Evolutionary conservation across 23 tunicate genomes (phyloP), one percentile per base, ranked within the genome.

Genomic region (Diplosoma virens): DNA sequence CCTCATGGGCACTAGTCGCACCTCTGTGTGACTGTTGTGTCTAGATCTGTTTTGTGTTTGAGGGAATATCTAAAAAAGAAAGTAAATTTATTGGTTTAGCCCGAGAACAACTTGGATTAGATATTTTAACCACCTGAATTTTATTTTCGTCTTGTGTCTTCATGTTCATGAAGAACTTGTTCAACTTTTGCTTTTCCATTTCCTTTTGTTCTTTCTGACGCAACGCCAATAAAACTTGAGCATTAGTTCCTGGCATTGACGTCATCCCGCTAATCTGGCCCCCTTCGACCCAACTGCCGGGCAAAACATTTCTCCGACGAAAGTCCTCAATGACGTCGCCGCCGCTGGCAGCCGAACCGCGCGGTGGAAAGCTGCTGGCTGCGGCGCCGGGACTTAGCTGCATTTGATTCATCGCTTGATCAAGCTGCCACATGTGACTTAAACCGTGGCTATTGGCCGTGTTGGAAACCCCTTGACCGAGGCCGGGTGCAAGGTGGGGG

Each of bases 1-100:
- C 21, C 80, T 32, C 87, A 92, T 81, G 2, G 91, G 91, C 9
- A 80, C 89, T 20, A 92, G 32, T 27, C 80, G 55, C 3, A 89
- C 71, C 65, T 89, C 96, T 0, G 96, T 82, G 66, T 65, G 80
- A 17, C 81, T 80, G 56, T 37, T 59, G 24, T 41, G 66, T n/a
- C 81, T 29, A 22, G 48, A 37, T 3, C 59, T 73, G 14, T 83
- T 54, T 17, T 47, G 63, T 18, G 84, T 75, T 26, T 79, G 59
- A 1, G 76, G 37, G 1, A 86, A 36, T 6, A 86, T 80, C 92
- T 86, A 37, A 7, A 37, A 16, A 67, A 7, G n/a, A n/a, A n/a
- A n/a, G n/a, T n/a, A n/a, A n/a, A n/a, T n/a, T n/a, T n/a, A n/a
- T n/a, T n/a, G n/a, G n/a, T n/a, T n/a, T n/a, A n/a, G n/a, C n/a